These are phyloP conservation scores for Carcina quercana DNA, from an alignment of 2,888 invertebrate genomes.

Conservation along the genomic window DNA sequence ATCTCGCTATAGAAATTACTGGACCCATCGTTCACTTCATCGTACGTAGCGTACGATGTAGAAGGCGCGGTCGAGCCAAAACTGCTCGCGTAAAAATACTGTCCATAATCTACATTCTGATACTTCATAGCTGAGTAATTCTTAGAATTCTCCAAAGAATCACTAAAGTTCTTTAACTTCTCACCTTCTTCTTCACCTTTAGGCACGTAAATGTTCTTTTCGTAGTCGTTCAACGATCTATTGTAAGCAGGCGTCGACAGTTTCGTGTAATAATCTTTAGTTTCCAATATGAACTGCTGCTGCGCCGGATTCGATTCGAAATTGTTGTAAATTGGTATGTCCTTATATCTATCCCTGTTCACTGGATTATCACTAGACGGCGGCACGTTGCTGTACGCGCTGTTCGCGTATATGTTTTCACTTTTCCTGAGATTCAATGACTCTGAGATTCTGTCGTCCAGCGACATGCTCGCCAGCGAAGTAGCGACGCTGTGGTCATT, in stretches of 20 bases:
- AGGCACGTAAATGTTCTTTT: slow-evolving; percentile 62
- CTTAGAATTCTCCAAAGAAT: slow-evolving; percentile 54
- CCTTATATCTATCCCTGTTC: slow-evolving; percentile 34
- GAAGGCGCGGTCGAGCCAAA: slow-evolving; percentile 21
- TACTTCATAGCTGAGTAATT: slow-evolving; percentile 60
- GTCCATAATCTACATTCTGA: slow-evolving; percentile 46
- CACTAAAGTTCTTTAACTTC: slow-evolving; percentile 56
- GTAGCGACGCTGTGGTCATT: slow-evolving; percentile 26
- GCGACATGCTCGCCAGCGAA: slow-evolving; percentile 48
- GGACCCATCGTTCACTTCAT: slow-evolving; percentile 53
- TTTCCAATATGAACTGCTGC: slow-evolving; percentile 54
- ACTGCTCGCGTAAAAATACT: slow-evolving; percentile 29
- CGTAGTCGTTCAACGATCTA: slow-evolving; percentile 42
- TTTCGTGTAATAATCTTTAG: slow-evolving; percentile 62
- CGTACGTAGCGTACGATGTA: slow-evolving; percentile 37
- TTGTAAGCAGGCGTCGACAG: slow-evolving; percentile 42
- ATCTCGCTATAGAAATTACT: slow-evolving; percentile 61
- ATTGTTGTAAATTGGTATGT: slow-evolving; percentile 51
- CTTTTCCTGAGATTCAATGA: slow-evolving; percentile 65
- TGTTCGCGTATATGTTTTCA: slow-evolving; percentile 49
- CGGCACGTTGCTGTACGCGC: slow-evolving; percentile 25
- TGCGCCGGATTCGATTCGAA: slow-evolving; percentile 48
- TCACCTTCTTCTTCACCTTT: slow-evolving; percentile 50
- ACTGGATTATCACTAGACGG: slow-evolving; percentile 24
- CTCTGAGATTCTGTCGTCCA: slow-evolving; percentile 65